Percentiles rank a stretch among this genome's conserved stretches.
These are phyloP conservation scores for Dryobates pubescens DNA, from an alignment of 2,797 vertebrate species.

Conservation along the genomic window DNA sequence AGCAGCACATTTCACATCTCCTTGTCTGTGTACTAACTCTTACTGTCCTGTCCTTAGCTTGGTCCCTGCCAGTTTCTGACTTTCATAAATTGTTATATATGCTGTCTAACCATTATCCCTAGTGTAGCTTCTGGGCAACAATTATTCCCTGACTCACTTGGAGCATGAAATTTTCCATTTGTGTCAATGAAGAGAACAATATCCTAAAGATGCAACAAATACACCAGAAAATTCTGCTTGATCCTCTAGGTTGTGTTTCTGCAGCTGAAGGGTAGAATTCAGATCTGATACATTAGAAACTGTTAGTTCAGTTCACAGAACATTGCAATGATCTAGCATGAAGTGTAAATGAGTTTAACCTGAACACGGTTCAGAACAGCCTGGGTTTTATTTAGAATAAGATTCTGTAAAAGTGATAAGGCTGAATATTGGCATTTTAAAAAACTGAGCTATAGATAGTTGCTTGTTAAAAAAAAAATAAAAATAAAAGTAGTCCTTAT, in stretches of 20 bases:
- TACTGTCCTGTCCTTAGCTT: not conserved
- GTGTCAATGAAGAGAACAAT: not conserved
- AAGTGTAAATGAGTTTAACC: too few relatives aligned
- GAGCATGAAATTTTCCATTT: not conserved
- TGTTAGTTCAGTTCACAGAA: too few relatives aligned
- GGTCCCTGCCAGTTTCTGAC: not conserved
- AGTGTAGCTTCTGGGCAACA: not conserved
- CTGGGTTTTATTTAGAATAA: too few relatives aligned
- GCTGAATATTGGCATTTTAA: too few relatives aligned
- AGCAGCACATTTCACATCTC: not conserved
- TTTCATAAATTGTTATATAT: not conserved
- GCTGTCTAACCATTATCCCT: not conserved
- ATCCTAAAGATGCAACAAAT: not conserved
- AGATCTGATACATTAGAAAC: too few relatives aligned
- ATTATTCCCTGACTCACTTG: not conserved
- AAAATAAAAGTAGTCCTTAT: too few relatives aligned
- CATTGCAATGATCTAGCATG: too few relatives aligned
- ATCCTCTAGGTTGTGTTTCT: not conserved
- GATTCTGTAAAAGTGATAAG: too few relatives aligned
- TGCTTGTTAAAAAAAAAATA: too few relatives aligned
- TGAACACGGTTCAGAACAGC: too few relatives aligned
- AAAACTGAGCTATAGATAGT: too few relatives aligned
- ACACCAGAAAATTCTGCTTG: not conserved
- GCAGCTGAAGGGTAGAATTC: too few relatives aligned
- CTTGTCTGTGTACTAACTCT: not conserved